These are phyloP conservation scores for Neotoma lepida DNA, from an alignment of 2,113 vertebrate species.

Conservation along the genomic window DNA sequence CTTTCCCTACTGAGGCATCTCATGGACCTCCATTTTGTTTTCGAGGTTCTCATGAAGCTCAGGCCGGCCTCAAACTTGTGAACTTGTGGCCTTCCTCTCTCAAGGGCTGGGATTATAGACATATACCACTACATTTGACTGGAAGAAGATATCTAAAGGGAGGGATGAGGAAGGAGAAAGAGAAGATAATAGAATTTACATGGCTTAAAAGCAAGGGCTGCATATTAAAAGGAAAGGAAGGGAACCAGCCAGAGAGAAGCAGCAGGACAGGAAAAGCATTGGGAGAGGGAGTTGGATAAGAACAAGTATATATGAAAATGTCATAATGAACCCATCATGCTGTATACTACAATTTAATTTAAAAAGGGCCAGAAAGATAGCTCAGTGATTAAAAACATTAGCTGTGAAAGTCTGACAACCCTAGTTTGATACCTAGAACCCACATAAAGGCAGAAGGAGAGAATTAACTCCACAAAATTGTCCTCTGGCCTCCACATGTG, in stretches of 20 bases:
- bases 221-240: neutral
- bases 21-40: neutral
- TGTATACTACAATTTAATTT: neutral
- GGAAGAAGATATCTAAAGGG: neutral
- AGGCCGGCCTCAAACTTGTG: neutral
- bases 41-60: neutral
- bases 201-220: neutral
- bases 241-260: neutral
- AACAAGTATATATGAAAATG: neutral
- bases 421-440: neutral
- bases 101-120: neutral
- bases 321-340: neutral
- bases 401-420: neutral
- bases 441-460: neutral
- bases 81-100: neutral
- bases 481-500: neutral
- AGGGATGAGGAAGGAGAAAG: neutral
- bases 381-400: neutral
- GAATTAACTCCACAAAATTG: neutral
- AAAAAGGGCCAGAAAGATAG: neutral
- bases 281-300: neutral
- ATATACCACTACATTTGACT: neutral
- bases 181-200: neutral
- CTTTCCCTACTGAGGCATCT: neutral
- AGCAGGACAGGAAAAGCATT: neutral